phyloP scores from a whole-genome alignment of 2,113 vertebrate genomes.

The Caloenas nicobarica region DNA sequence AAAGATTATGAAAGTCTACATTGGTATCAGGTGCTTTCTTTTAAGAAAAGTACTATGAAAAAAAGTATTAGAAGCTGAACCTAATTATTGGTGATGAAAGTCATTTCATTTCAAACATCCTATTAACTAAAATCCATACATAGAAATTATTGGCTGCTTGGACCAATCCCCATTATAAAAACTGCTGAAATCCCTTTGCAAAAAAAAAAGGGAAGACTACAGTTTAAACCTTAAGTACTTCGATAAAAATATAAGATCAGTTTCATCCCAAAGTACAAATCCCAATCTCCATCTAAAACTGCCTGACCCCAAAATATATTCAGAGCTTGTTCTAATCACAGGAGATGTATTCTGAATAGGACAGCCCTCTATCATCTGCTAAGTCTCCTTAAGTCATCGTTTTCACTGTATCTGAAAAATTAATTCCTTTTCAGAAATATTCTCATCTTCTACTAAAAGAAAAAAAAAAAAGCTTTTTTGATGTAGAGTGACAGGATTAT shows the following conservation, averaged over 20 bases:
- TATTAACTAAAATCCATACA: slow-evolving; percentile 72
- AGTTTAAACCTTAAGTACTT: slow-evolving; percentile 74
- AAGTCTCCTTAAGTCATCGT: slow-evolving; percentile 76
- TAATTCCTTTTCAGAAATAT: slow-evolving; percentile 84
- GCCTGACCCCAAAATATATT: slow-evolving; percentile 71
- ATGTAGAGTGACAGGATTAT: slow-evolving; percentile 80
- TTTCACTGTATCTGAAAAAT: slow-evolving; percentile 80
- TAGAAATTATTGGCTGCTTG: slow-evolving; percentile 57
- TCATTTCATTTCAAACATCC: slow-evolving; percentile 65
- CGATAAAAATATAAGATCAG: slow-evolving; percentile 77
- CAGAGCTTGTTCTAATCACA: slow-evolving; percentile 75
- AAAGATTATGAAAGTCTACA: background rate
- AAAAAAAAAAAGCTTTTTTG: slow-evolving; percentile 69
- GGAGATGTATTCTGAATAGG: slow-evolving; percentile 67
- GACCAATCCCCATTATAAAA: slow-evolving; percentile 61
- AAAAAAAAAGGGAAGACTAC: slow-evolving; percentile 56
- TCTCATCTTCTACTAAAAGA: slow-evolving; percentile 78
- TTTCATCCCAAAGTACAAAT: slow-evolving; percentile 73
- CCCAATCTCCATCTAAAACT: slow-evolving; percentile 72
- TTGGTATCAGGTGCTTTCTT: background rate
- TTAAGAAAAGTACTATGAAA: slow-evolving; percentile 14
- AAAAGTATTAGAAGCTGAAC: slow-evolving; percentile 18
- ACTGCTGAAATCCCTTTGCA: slow-evolving; percentile 62
- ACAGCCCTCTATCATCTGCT: slow-evolving; percentile 66
- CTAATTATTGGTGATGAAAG: slow-evolving; percentile 51